Base-by-base conservation (phyloP, 2,113 vertebrate genomes). In the Arenaria interpres region DNA sequence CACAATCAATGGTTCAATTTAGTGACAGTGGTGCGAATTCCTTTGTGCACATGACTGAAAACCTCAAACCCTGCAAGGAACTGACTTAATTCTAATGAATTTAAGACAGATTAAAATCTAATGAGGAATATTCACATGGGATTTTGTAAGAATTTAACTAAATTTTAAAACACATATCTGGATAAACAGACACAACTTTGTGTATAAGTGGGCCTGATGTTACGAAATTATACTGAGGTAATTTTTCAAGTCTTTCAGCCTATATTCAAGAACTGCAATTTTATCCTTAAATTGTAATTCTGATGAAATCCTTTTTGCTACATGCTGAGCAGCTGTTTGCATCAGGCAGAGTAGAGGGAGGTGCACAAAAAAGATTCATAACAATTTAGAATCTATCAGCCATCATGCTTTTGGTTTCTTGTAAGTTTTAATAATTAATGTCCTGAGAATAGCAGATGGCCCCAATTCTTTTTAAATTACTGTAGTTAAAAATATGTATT, bases 371-470 rank as follows among this genome's bases (percentile, higher is more conserved):
- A 88, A 85, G 32, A 82, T 73, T 75, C 79, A 73, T 37, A 88
- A 90, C 28, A 76, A 91, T 85, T 88, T 64, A 21, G 30, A 69
- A 60, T 64, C 43, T 87, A 83, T 73, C 74, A 77, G 50, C 57
- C 53, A 73, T 85, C 91, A 85, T 66, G 53, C 25, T 85, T 83
- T 95, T 35, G 12, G 23, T 83, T 94, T 91, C 74, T 95, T 33
- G 0, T 83, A 82, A 56, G 27, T 89, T 95, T 96, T 94, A 96
- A 96, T 94, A 91, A 97, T 95, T 93, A 59, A 91, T 95, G 86
- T 85, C 73, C 84, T 89, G 85, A 82, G 71, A 93, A 90, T 77
- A 90, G 81, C 59, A 94, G 95, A 95, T 63, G 78, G 63, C 71
- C 82, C 45, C 37, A 88, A 91, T 90, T 97, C 18, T 93, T 94